Conservation (phyloP, 2,113 vertebrate genomes). For the Helogale parvula region DNA sequence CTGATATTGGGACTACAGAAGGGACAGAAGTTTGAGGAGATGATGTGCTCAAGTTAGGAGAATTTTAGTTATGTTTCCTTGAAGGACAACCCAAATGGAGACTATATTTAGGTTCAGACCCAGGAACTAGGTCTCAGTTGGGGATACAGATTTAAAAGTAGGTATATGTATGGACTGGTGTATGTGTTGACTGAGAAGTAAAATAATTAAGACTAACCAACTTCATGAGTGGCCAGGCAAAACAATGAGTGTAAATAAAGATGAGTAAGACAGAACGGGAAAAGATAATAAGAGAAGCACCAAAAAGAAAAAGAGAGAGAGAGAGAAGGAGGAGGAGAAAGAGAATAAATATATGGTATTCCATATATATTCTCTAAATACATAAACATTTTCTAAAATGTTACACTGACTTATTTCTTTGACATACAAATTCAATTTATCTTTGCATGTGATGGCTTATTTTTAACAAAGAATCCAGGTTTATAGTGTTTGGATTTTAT, state of each 20-base stretch:
- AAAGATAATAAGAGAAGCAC: neutral
- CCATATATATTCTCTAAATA: neutral
- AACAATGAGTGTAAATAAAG: neutral
- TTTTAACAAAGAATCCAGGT: slow-evolving; percentile 52
- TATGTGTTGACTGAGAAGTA: neutral
- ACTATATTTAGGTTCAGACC: neutral
- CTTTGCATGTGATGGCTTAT: neutral
- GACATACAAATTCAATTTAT: neutral
- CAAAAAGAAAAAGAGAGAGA: neutral
- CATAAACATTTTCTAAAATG: neutral
- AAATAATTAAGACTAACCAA: neutral
- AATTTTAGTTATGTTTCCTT: neutral
- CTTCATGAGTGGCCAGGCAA: neutral
- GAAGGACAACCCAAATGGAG: neutral
- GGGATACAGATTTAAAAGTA: neutral
- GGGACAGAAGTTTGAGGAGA: neutral
- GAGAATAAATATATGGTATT: neutral
- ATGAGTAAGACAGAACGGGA: neutral
- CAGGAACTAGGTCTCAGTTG: neutral
- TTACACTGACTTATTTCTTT: neutral
- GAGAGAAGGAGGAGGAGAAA: neutral
- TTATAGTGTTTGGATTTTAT: slow-evolving; percentile 62
- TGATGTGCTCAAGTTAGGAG: neutral
- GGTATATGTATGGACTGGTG: neutral
- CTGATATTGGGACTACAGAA: neutral